These are phyloP conservation scores for Nasonia vitripennis DNA, from an alignment of 1,140 invertebrate genomes.

Conservation along the genomic window DNA sequence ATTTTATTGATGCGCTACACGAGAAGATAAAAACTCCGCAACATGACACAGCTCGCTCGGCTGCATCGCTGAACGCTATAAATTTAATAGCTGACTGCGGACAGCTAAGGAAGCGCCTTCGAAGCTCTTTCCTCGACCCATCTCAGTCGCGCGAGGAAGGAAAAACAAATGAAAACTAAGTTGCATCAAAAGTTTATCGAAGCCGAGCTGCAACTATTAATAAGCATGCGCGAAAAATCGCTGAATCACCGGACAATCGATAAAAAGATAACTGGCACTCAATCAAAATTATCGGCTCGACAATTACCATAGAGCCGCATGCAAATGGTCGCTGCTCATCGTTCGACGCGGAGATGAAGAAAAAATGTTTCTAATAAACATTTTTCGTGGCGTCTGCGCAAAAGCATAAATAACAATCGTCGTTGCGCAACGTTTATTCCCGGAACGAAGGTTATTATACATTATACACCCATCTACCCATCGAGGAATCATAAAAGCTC, in stretches of 20 bases:
- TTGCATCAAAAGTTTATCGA: neutral
- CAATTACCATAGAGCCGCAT: conserved; percentile 10
- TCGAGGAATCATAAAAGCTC: conserved; percentile 37
- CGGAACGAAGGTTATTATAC: conserved; percentile 35
- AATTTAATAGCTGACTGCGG: neutral
- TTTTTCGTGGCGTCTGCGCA: conserved; percentile 9
- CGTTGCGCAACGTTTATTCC: conserved; percentile 30
- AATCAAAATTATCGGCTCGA: conserved; percentile 8
- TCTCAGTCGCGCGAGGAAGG: neutral
- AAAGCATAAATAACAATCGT: conserved; percentile 42
- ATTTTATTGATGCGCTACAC: neutral
- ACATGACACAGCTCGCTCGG: neutral
- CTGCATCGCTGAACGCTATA: neutral
- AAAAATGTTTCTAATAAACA: conserved; percentile 13
- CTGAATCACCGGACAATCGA: neutral
- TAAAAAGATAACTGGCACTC: neutral
- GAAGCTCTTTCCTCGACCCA: too few relatives aligned
- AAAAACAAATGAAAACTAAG: neutral
- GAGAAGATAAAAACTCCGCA: neutral
- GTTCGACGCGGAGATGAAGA: neutral
- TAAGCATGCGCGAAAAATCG: neutral
- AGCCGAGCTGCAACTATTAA: neutral
- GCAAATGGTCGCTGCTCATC: neutral
- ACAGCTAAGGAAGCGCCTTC: neutral
- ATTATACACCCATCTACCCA: neutral